phyloP scores from a whole-genome alignment of 2,797 vertebrate genomes.

The Peromyscus attwateri region DNA sequence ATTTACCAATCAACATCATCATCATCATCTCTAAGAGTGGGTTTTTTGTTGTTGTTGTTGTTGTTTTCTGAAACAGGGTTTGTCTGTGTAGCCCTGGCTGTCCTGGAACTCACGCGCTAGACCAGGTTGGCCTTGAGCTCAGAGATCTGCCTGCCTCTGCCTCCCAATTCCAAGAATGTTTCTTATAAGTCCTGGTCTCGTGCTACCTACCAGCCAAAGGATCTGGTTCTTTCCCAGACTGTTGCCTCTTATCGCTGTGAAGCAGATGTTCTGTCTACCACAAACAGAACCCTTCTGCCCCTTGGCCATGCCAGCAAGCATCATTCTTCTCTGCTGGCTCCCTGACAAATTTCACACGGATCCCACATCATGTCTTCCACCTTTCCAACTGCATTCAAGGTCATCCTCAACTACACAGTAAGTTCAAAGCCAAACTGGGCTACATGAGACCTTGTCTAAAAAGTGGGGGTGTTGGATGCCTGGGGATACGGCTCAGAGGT shows the following conservation, averaged over 20 bases:
- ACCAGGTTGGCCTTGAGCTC: background rate
- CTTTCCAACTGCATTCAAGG: background rate
- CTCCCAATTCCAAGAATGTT: background rate
- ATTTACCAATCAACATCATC: background rate
- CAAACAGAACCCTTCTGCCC: background rate
- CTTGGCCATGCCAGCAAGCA: background rate
- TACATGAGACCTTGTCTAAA: background rate
- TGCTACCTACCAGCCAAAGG: background rate
- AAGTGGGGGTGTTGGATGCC: background rate
- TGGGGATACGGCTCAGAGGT: background rate
- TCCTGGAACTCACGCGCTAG: background rate
- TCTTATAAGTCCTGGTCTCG: background rate
- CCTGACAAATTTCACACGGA: background rate
- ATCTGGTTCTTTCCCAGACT: conserved; percentile 2
- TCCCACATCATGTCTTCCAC: background rate
- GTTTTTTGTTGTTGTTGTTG: no score
- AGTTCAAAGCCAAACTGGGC: background rate
- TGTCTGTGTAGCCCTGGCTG: background rate
- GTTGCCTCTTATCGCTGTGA: background rate
- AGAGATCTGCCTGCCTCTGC: background rate
- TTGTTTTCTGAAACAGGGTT: background rate
- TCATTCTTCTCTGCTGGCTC: conserved; percentile 25
- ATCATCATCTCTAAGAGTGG: no score
- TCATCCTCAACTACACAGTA: background rate
- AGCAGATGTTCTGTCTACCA: conserved; percentile 7